Conservation (phyloP, 2,113 vertebrate species). For the Actinemys pallida region DNA sequence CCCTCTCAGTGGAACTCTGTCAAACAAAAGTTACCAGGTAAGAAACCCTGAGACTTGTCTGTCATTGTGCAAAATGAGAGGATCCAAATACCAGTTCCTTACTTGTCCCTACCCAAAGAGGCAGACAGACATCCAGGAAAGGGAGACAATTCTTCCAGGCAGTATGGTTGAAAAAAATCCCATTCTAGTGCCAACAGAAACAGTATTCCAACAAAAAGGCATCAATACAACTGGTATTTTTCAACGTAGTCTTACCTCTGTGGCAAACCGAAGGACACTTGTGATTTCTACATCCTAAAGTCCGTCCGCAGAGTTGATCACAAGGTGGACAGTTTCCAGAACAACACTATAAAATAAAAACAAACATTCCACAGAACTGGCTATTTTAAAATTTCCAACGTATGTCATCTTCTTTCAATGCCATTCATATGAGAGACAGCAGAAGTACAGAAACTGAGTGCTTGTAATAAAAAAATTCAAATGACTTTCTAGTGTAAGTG, state of each 20-base stretch:
- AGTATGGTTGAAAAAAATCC: background rate
- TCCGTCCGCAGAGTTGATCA: constrained; percentile 91
- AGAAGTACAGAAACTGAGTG: constrained; percentile 1
- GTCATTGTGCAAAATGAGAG: background rate
- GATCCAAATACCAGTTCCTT: background rate
- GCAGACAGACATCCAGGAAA: background rate
- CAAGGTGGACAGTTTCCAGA: constrained; percentile 95
- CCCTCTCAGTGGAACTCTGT: background rate
- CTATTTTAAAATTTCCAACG: background rate
- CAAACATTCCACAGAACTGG: background rate
- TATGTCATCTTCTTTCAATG: background rate
- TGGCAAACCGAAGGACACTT: constrained; percentile 96
- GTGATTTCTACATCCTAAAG: constrained; percentile 95
- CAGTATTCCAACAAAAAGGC: background rate
- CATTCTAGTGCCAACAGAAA: background rate
- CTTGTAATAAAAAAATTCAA: background rate
- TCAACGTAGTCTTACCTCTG: constrained; percentile 84
- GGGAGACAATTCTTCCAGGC: background rate
- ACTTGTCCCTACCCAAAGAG: background rate
- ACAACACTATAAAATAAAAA: constrained; percentile 87
- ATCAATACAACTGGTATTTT: background rate
- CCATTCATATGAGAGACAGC: background rate
- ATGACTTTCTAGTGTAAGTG: background rate
- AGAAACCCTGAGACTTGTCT: background rate
- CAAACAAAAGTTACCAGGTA: background rate